phyloP scores from a whole-genome alignment of 1,140 invertebrate genomes.

The Oppia nitens region DNA sequence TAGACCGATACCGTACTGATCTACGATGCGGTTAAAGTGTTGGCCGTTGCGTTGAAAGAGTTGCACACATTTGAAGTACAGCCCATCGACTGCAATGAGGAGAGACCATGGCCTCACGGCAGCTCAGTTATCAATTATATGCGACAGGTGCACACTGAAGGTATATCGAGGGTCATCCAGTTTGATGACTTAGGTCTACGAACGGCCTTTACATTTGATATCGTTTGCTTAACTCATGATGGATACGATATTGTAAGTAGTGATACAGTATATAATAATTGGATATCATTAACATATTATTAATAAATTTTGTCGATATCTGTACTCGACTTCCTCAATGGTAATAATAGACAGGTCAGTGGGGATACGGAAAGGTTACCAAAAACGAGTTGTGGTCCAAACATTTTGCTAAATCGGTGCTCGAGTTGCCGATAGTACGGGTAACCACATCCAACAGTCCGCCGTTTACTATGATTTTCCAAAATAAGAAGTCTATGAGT shows the following conservation, averaged over 20 bases:
- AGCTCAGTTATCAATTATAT: conserved; percentile 92
- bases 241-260: not conserved
- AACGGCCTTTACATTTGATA: conserved; percentile 1
- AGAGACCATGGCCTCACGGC: conserved; percentile 62
- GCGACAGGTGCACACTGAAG: conserved; percentile 58
- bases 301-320: not conserved
- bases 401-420: not conserved
- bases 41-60: conserved; percentile 74
- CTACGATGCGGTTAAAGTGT: conserved; percentile 85
- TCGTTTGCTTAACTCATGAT: not conserved
- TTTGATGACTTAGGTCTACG: conserved; percentile 24
- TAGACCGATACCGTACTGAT: conserved; percentile 71
- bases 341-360: not conserved
- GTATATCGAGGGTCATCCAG: not conserved
- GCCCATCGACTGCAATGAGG: conserved; percentile 17
- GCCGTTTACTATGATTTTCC: conserved; percentile 40
- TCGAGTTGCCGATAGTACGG: not conserved
- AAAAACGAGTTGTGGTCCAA: not conserved
- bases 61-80: conserved; percentile 38
- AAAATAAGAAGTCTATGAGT: conserved; percentile 47
- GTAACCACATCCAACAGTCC: not conserved
- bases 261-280: not conserved
- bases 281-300: not conserved
- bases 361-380: not conserved
- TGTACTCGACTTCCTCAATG: not conserved